Base-by-base conservation (phyloP, 1,140 invertebrate genomes). In the Heliconius hermathena region DNA sequence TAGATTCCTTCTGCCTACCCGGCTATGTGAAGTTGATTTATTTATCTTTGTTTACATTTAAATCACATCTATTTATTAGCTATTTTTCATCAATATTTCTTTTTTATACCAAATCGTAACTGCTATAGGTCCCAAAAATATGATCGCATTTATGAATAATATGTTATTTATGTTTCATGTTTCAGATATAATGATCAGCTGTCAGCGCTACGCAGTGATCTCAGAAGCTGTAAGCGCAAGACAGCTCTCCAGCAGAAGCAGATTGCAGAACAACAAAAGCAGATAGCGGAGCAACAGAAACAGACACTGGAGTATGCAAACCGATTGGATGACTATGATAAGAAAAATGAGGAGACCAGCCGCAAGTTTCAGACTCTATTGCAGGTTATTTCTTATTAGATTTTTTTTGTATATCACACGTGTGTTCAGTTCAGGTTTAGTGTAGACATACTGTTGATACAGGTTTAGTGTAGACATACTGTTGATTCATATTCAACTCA, bases 281-380 rank as follows among this genome's bases (percentile, higher is more conserved):
- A 96, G 75, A 93, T 97, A 36, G 95, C 96, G 0, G 97, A 97
- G 81, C 96, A 97, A 84, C 96, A 97, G 84, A 97, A 97, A 87
- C 96, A 97, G 89, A 96, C 97, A 0, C 89, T 97, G 49, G 97
- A 98, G 84, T 98, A 98, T 88, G 97, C 97, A 0, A 97, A 96
- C 84, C 96, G 97, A 3, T 95, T 98, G 70, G 98, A 98, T 85
- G 98, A 98, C 84, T 97, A 97, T 86, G 97, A 98, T 83, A 98
- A 98, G 89, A 98, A 98, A 89, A 98, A 98, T 92, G 97, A 98
- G 85, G 97, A 98, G 90, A 98, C 97, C 36, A 97, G 97, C 57
- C 95, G 97, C 41, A 98, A 98, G 95, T 98, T 98, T 91, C 98
- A 97, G 87, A 98, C 97, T 81, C 94, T 98, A 75, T 94, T 98